phyloP scores from a whole-genome alignment of 2,797 vertebrate species.

The Rhyacichthys aspro region DNA sequence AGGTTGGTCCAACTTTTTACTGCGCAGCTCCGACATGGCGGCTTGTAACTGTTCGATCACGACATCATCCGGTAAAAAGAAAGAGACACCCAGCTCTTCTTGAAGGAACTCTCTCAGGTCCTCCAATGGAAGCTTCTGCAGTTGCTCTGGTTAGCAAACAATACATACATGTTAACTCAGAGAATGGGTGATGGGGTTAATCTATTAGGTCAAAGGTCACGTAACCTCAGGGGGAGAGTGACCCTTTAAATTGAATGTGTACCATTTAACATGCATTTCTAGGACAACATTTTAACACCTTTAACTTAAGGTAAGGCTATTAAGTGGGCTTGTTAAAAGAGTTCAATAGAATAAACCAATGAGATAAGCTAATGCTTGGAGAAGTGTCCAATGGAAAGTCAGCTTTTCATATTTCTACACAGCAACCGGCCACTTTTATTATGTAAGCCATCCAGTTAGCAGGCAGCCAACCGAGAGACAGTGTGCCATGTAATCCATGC shows the following conservation, averaged over 20 bases:
- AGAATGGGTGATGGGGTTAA: neutral
- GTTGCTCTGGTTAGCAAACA: slow-evolving; percentile 74
- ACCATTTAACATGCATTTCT: neutral
- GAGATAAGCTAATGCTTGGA: neutral
- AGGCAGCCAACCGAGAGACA: slow-evolving; percentile 56
- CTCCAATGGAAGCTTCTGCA: slow-evolving; percentile 84
- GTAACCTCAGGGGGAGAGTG: neutral
- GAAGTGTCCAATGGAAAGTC: slow-evolving; percentile 60
- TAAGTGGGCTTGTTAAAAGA: neutral
- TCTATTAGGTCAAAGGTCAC: neutral
- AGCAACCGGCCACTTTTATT: slow-evolving; percentile 65
- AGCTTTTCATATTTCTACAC: slow-evolving; percentile 61
- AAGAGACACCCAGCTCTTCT: slow-evolving; percentile 80
- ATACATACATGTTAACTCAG: neutral
- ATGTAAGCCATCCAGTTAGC: slow-evolving; percentile 63
- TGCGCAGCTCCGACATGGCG: slow-evolving; percentile 81
- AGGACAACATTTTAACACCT: neutral
- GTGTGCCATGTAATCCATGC: slow-evolving; percentile 40
- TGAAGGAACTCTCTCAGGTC: slow-evolving; percentile 87
- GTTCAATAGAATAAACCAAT: slow-evolving; percentile 29
- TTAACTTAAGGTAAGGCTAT: slow-evolving; percentile 16
- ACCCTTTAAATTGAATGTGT: neutral
- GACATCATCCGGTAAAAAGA: slow-evolving; percentile 79
- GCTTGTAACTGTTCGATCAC: slow-evolving; percentile 84
- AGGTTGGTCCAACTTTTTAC: slow-evolving; percentile 84